These are phyloP conservation scores for Diglossa brunneiventris DNA, from an alignment of 2,113 vertebrate species.

Conservation along the genomic window DNA sequence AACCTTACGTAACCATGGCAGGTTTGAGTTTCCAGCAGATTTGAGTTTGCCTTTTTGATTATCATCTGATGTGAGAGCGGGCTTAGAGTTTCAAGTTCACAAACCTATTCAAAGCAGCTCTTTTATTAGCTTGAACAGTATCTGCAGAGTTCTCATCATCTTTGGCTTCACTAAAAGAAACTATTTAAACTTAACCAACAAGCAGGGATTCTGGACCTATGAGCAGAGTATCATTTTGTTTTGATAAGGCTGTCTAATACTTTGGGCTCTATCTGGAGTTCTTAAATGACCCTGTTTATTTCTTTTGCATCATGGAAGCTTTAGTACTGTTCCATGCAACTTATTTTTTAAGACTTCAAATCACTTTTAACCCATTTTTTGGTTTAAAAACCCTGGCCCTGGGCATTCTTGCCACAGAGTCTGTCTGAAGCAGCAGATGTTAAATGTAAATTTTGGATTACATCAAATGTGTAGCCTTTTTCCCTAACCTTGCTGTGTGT, in stretches of 20 bases:
- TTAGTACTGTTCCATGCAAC: conserved; percentile 48
- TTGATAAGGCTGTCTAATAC: conserved; percentile 59
- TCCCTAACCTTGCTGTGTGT: not conserved
- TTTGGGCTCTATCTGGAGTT: conserved; percentile 66
- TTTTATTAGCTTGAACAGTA: conserved; percentile 70
- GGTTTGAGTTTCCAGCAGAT: conserved; percentile 77
- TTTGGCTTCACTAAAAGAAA: conserved; percentile 75
- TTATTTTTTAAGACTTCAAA: conserved; percentile 20
- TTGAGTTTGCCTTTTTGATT: conserved; percentile 73
- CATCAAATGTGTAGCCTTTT: not conserved
- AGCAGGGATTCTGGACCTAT: conserved; percentile 58
- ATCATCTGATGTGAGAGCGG: conserved; percentile 73
- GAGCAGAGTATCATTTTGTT: conserved; percentile 65
- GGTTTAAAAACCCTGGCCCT: not conserved
- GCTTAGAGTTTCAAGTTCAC: conserved; percentile 76
- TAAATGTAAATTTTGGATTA: not conserved
- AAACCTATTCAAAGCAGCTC: conserved; percentile 68
- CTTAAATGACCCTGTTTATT: conserved; percentile 62
- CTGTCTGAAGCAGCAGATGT: not conserved
- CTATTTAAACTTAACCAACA: conserved; percentile 71
- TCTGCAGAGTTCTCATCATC: conserved; percentile 53
- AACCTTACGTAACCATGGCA: conserved; percentile 66
- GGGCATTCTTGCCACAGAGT: not conserved
- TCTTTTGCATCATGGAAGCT: conserved; percentile 23
- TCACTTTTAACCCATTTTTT: conserved; percentile 16